phyloP scores from a whole-genome alignment of 2,113 vertebrate species.

The Neopipo cinnamomea region DNA sequence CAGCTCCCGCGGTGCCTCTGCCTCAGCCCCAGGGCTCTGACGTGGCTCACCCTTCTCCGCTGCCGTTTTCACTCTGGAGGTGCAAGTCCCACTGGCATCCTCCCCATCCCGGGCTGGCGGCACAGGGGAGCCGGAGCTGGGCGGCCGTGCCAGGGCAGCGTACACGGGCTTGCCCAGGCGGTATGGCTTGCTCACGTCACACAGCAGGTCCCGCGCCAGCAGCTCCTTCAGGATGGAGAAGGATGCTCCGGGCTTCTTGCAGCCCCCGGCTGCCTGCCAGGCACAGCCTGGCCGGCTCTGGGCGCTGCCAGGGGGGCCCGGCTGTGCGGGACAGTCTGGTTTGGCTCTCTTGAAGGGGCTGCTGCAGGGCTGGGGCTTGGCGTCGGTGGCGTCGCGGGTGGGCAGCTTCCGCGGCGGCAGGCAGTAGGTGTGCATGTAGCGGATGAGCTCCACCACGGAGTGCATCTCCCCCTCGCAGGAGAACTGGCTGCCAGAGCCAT shows the following conservation, averaged over 20 bases:
- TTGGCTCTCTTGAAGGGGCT: conserved; percentile 67
- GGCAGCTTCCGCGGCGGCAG: conserved; percentile 88
- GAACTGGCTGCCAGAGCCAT: conserved; percentile 57
- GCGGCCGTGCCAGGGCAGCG: conserved; percentile 49
- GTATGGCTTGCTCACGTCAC: conserved; percentile 95
- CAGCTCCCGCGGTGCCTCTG: conserved; percentile 27
- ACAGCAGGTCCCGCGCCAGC: conserved; percentile 84
- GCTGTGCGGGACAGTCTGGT: conserved; percentile 19
- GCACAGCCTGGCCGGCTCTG: conserved; percentile 28
- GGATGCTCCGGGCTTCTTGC: conserved; percentile 46
- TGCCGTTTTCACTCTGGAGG: background rate
- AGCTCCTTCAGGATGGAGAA: conserved; percentile 91
- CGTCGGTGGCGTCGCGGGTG: conserved; percentile 44
- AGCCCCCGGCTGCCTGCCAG: background rate
- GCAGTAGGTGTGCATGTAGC: conserved; percentile 98
- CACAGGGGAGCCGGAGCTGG: background rate
- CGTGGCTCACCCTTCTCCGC: conserved; percentile 10
- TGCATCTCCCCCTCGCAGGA: conserved; percentile 81
- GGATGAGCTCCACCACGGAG: conserved; percentile 91
- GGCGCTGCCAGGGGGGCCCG: background rate
- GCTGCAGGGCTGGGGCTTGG: conserved; percentile 70
- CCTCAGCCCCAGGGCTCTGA: background rate
- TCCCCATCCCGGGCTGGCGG: background rate
- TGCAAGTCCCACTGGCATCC: background rate
- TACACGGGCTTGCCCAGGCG: conserved; percentile 89